Evolutionary conservation across 1,140 invertebrate species (phyloP).

Genomic region (Globodera rostochiensis): DNA sequence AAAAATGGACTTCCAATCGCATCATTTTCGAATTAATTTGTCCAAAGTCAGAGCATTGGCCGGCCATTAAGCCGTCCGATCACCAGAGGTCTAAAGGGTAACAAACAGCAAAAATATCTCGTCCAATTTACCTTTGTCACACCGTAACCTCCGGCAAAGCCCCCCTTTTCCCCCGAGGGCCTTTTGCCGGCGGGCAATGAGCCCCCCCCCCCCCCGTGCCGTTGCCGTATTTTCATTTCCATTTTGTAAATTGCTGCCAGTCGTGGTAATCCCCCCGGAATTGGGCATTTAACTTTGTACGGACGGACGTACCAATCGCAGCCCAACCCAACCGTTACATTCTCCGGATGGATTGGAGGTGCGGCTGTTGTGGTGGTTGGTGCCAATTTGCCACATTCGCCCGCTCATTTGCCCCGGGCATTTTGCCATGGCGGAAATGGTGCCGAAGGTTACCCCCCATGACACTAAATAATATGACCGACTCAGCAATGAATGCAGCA

Average conservation of each 20-base stretch:
- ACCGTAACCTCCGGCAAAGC: not conserved
- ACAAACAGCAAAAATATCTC: too few species aligned
- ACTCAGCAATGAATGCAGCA: not conserved
- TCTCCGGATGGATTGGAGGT: not conserved
- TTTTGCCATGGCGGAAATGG: not conserved
- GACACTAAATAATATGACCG: not conserved
- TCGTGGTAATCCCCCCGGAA: slow-evolving; percentile 12
- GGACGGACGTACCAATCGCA: not conserved
- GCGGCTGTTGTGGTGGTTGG: not conserved
- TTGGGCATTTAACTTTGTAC: slow-evolving; percentile 7
- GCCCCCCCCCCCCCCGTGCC: not conserved
- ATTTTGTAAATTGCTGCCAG: slow-evolving; percentile 15
- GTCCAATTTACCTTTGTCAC: not conserved
- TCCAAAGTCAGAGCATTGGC: too few species aligned
- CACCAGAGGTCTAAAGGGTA: too few species aligned
- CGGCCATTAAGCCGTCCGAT: too few species aligned
- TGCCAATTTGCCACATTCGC: slow-evolving; percentile 11
- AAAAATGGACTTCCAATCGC: too few species aligned
- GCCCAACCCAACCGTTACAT: not conserved
- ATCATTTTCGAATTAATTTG: too few species aligned
- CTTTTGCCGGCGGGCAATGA: slow-evolving; percentile 2
- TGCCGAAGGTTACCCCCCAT: too few species aligned
- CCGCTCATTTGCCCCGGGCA: not conserved
- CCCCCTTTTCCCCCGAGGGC: not conserved
- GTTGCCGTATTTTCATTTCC: slow-evolving; percentile 10